phyloP scores from a whole-genome alignment of 2,888 invertebrate genomes.

The Helicoverpa assulta region DNA sequence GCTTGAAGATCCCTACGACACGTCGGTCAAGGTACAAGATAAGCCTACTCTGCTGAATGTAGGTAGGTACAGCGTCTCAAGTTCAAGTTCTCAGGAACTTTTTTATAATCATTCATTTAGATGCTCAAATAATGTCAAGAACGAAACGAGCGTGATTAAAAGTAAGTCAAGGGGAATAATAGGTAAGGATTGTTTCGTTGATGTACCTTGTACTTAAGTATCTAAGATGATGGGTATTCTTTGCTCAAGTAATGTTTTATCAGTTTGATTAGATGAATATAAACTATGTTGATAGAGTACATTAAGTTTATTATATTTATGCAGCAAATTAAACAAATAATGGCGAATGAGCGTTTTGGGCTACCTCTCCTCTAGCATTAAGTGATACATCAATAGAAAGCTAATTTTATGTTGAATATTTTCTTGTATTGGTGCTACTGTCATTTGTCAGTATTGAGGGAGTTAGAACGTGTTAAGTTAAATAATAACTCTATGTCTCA shows the following conservation, averaged over 20 bases:
- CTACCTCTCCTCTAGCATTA: too few relatives aligned
- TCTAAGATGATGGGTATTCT: neutral
- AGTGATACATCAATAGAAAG: too few relatives aligned
- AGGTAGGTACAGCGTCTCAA: slow-evolving; percentile 12
- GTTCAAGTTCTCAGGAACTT: slow-evolving; percentile 19
- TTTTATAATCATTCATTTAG: neutral
- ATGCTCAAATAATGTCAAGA: slow-evolving; percentile 36
- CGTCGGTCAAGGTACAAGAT: slow-evolving; percentile 35
- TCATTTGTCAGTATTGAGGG: too few relatives aligned
- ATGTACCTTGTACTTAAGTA: neutral
- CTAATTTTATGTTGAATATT: too few relatives aligned
- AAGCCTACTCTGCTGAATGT: slow-evolving; percentile 6
- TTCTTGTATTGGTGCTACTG: too few relatives aligned
- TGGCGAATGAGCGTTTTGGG: too few relatives aligned
- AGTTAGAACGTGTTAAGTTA: too few relatives aligned
- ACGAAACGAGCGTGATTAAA: slow-evolving; percentile 17
- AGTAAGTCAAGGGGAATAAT: slow-evolving; percentile 39
- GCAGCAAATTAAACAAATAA: too few relatives aligned
- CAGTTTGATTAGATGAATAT: too few relatives aligned
- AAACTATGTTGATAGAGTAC: too few relatives aligned
- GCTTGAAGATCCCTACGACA: slow-evolving; percentile 21
- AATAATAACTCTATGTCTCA: too few relatives aligned
- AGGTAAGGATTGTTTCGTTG: neutral
- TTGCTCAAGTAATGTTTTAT: neutral
- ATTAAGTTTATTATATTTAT: too few relatives aligned